Base-by-base conservation (phyloP, 2,797 vertebrate species). In the Crocodylus rhombifer region DNA sequence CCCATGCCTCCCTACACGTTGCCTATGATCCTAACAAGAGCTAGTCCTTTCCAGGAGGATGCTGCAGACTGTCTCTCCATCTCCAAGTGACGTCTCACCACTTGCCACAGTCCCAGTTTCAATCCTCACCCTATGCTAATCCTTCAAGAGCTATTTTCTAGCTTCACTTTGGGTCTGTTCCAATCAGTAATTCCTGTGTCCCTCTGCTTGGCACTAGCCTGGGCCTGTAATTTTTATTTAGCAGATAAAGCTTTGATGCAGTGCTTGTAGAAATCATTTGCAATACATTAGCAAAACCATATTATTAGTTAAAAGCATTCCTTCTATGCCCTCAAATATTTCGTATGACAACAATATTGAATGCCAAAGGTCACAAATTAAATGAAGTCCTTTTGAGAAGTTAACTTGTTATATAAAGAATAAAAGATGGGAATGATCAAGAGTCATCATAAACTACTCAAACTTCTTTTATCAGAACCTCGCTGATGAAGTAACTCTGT, bases 261-360 rank as follows among this genome's bases (percentile, higher is more conserved):
- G 80, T 20, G 86, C 56, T 78, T 79, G 62, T 62, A 78, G 87
- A 89, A 90, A 87, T 12, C 80, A 80, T 82, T 91, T 82, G 75
- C 87, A 92, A 84, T 92, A 25, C n/a, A 75, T 88, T 91, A 94
- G 77, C 62, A 74, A 80, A 77, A 61, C 18, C 1, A 0, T 88
- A 83, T 85, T 90, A 86, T 91, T 82, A 87, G 71, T 92, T 57
- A 77, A 92, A 96, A 92, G 5, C 84, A 30, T 89, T 96, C 92
- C 84, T 94, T 4, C 4, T 15, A 80, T 42, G 28, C n/a, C 80
- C 79, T 82, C 58, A 85, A 75, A 88, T 75, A 79, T 84, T 84
- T 86, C 82, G 77, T 14, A 4, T 55, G 84, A 81, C 80, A 84
- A 21, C 58, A 82, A 16, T 26, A 87, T 91, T 62, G 90, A 77